A percentile compares a stretch with the other conserved stretches of the same genome.
Conservation (phyloP, 2,113 vertebrate genomes). For the Mugil cephalus region DNA sequence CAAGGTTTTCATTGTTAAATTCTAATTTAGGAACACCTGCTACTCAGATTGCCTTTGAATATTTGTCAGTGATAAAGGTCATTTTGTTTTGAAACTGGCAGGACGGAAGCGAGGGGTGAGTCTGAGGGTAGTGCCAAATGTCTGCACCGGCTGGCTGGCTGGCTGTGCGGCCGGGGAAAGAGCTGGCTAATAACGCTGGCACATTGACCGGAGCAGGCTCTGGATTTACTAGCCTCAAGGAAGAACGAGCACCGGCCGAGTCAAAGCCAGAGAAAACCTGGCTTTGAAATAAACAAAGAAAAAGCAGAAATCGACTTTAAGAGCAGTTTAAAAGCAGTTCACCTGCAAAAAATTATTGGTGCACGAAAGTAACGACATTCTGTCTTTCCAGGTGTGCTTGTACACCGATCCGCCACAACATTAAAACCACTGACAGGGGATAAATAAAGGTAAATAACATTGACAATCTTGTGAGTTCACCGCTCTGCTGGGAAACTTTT, state of each 20-base stretch:
- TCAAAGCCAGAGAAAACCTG: not conserved
- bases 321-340: too few relatives aligned
- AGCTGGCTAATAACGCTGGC: slow-evolving; percentile 32
- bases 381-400: too few relatives aligned
- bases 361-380: too few relatives aligned
- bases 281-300: not conserved
- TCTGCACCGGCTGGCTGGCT: slow-evolving; percentile 14
- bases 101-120: slow-evolving; percentile 18
- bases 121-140: slow-evolving; percentile 10
- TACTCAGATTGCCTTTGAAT: slow-evolving; percentile 50
- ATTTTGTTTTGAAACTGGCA: slow-evolving; percentile 41
- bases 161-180: slow-evolving; percentile 4
- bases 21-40: slow-evolving; percentile 66
- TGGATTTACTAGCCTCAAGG: slow-evolving; percentile 3
- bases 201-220: not conserved
- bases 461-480: too few relatives aligned
- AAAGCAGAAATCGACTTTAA: not conserved
- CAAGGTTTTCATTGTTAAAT: slow-evolving; percentile 45
- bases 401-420: too few relatives aligned
- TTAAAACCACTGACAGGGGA: too few relatives aligned
- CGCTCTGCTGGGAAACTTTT: too few relatives aligned
- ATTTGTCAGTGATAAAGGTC: slow-evolving; percentile 57
- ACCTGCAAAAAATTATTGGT: too few relatives aligned
- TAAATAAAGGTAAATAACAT: too few relatives aligned
- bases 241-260: not conserved